These are phyloP conservation scores for Haliclona indistincta DNA, from an alignment of 37 sponge, comb jelly and placozoan species.

Conservation along the genomic window DNA sequence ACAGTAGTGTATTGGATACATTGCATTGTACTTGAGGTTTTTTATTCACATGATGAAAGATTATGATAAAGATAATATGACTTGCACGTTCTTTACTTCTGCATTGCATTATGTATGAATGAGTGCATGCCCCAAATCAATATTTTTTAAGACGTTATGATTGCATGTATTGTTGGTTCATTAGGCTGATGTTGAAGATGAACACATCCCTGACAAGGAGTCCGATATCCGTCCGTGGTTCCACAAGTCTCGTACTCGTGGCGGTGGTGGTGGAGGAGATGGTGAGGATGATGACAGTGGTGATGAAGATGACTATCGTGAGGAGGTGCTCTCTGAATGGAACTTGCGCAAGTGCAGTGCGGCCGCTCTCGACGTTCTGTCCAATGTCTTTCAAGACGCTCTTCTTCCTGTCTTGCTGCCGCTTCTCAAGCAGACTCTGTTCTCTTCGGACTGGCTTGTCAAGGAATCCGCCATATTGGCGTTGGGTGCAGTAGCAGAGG, in stretches of 20 bases:
- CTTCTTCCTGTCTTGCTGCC: conserved; percentile 89
- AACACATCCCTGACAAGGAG: conserved; percentile 88
- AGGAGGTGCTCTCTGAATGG: conserved; percentile 92
- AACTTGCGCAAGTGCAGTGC: conserved; percentile 96
- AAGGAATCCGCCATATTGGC: conserved; percentile 97
- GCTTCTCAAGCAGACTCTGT: conserved; percentile 77
- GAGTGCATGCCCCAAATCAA: too few relatives aligned
- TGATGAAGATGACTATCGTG: conserved; percentile 77
- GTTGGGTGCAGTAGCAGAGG: conserved; percentile 98
- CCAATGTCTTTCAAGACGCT: conserved; percentile 91
- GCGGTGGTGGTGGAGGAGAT: conserved; percentile 24
- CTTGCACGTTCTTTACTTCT: too few relatives aligned
- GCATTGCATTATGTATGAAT: too few relatives aligned
- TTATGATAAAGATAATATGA: too few relatives aligned
- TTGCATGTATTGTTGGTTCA: too few relatives aligned
- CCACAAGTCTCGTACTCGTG: conserved; percentile 66
- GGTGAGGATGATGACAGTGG: conserved; percentile 72
- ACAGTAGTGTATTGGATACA: too few relatives aligned
- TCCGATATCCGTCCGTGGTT: conserved; percentile 94
- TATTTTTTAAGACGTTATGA: too few relatives aligned
- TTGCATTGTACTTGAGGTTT: too few relatives aligned
- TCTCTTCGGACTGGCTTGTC: conserved; percentile 70
- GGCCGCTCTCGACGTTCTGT: conserved; percentile 95
- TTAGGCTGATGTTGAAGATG: conserved; percentile 82
- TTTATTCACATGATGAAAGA: too few relatives aligned